phyloP scores from a whole-genome alignment of 2,888 invertebrate species.

The Melanchra persicariae region DNA sequence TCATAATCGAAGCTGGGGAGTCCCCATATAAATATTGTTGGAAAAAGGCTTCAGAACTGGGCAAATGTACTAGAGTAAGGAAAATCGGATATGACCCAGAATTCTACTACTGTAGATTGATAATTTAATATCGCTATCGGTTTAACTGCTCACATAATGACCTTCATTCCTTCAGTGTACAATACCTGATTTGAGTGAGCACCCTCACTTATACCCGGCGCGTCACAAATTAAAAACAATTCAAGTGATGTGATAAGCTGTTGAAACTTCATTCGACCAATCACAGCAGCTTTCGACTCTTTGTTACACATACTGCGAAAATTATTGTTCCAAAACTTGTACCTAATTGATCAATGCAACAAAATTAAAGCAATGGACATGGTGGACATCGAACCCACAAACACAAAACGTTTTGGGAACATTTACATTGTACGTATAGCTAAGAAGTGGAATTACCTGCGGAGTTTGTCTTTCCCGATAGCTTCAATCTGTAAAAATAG shows the following conservation, averaged over 20 bases:
- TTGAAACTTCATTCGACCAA: not conserved
- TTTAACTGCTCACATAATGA: not conserved
- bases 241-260: not conserved
- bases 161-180: no score
- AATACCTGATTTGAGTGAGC: no score
- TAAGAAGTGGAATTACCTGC: no score
- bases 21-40: no score
- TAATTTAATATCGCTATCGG: not conserved
- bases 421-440: no score
- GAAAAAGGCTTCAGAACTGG: no score
- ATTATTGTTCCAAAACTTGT: not conserved
- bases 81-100: not conserved
- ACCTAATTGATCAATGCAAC: not conserved
- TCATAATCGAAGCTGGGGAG: no score
- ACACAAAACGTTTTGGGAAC: no score
- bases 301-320: not conserved
- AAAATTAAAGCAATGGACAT: conserved; percentile 3
- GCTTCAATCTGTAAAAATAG: no score
- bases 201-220: not conserved
- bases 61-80: not conserved
- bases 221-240: not conserved
- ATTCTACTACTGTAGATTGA: not conserved
- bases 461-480: no score
- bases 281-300: not conserved
- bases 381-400: no score